Conservation (phyloP, 2,797 vertebrate genomes). For the Gymnocypris eckloni region DNA sequence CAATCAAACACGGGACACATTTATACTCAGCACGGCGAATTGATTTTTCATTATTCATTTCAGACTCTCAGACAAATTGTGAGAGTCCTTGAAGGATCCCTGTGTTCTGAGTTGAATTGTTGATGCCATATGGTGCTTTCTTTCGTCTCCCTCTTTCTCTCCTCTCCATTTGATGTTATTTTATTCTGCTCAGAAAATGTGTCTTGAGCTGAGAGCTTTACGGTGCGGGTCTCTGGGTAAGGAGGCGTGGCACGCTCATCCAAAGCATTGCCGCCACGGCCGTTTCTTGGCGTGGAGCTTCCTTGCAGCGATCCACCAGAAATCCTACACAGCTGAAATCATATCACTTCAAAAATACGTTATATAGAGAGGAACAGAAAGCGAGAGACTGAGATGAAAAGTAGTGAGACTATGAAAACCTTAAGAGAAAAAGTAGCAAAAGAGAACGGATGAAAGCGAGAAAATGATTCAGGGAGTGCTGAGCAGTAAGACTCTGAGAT, state of each 20-base stretch:
- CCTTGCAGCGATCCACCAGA: conserved; percentile 20
- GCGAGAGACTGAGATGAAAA: conserved; percentile 4
- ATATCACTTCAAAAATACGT: conserved; percentile 44
- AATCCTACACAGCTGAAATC: conserved; percentile 42
- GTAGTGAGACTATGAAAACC: conserved; percentile 11
- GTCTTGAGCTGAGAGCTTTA: conserved; percentile 47
- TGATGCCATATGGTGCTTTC: conserved; percentile 62
- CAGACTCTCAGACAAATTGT: conserved; percentile 51
- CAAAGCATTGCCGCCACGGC: not conserved
- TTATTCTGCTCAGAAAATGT: conserved; percentile 21
- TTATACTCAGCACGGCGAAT: conserved; percentile 43
- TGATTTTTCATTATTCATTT: conserved; percentile 58
- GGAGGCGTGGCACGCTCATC: conserved; percentile 42
- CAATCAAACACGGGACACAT: conserved; percentile 42
- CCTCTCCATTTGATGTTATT: conserved; percentile 45
- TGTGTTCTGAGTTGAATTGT: conserved; percentile 58
- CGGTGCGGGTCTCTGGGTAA: conserved; percentile 18
- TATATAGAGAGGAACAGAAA: conserved; percentile 24
- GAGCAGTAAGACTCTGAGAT: conserved; percentile 1
- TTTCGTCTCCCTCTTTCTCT: conserved; percentile 26
- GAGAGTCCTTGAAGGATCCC: conserved; percentile 54
- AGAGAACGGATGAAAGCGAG: conserved; percentile 13
- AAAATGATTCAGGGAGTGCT: conserved; percentile 7
- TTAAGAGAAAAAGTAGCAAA: not conserved
- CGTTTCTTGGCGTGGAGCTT: conserved; percentile 13